phyloP scores from a whole-genome alignment of 1,140 invertebrate species.

The Steinernema khuongi region DNA sequence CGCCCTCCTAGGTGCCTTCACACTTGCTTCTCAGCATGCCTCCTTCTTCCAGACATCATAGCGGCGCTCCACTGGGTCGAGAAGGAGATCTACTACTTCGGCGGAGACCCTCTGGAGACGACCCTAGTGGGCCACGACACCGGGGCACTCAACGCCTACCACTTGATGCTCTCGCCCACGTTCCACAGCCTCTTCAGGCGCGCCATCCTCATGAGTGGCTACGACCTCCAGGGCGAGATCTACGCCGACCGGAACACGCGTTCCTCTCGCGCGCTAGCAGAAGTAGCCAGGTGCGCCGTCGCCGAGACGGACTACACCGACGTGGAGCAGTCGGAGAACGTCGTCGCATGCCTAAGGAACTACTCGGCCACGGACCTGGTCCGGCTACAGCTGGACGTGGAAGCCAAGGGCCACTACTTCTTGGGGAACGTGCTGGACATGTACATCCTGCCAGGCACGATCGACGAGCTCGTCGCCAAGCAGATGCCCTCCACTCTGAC shows the following conservation, averaged over 20 bases:
- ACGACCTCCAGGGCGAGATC: conserved; percentile 6
- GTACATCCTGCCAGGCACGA: neutral
- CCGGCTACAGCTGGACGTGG: neutral
- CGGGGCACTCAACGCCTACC: neutral
- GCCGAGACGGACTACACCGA: neutral
- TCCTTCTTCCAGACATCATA: neutral
- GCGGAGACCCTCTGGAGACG: neutral
- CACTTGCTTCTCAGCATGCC: neutral
- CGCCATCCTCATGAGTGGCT: neutral
- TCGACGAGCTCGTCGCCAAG: neutral
- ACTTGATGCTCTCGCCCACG: neutral
- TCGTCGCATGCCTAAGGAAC: neutral
- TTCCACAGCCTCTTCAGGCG: neutral
- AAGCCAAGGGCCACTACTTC: neutral
- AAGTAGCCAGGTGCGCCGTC: neutral
- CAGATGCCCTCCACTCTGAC: neutral
- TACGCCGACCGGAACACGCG: neutral
- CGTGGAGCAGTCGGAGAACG: neutral
- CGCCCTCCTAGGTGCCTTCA: neutral
- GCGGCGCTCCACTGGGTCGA: neutral
- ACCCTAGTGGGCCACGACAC: neutral
- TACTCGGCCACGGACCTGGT: neutral
- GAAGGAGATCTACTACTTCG: neutral
- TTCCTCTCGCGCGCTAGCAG: neutral
- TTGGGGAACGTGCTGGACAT: neutral